These are phyloP conservation scores for Takifugu bimaculatus DNA, from an alignment of 2,113 vertebrate species.

Conservation along the genomic window DNA sequence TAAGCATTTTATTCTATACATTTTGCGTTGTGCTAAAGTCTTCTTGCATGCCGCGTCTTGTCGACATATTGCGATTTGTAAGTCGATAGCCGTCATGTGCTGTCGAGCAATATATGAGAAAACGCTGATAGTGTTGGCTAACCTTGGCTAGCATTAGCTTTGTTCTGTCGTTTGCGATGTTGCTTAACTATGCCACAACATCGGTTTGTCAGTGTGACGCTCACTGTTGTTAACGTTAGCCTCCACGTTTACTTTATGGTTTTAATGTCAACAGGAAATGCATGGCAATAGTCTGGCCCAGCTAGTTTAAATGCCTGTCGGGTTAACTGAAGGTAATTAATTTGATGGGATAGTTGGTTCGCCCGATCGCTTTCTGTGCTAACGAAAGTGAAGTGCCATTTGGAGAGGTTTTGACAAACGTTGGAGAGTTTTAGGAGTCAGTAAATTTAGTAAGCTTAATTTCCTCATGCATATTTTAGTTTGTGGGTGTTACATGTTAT, in stretches of 20 bases:
- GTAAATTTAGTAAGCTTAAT: slow-evolving; percentile 9
- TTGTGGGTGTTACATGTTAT: slow-evolving; percentile 28
- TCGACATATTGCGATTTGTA: background rate
- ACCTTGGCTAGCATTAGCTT: slow-evolving; percentile 38
- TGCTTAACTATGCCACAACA: background rate
- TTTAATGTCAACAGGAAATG: slow-evolving; percentile 6
- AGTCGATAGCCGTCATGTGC: background rate
- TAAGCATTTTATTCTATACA: slow-evolving; percentile 33
- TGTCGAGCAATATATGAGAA: slow-evolving; percentile 4
- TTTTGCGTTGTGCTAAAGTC: background rate
- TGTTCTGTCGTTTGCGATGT: background rate
- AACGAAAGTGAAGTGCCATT: background rate
- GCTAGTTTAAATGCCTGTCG: background rate
- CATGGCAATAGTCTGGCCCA: background rate
- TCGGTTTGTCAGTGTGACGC: slow-evolving; percentile 1
- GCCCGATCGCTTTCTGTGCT: background rate
- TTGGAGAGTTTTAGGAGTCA: background rate
- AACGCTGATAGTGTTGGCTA: slow-evolving; percentile 44
- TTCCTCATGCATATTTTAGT: slow-evolving; percentile 61
- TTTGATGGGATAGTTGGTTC: background rate
- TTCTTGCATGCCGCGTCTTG: background rate
- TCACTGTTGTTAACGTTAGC: slow-evolving; percentile 11
- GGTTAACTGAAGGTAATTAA: background rate
- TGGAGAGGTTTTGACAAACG: background rate
- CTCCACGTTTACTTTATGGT: background rate